phyloP scores from a whole-genome alignment of 2,888 invertebrate species.

The Drosophila dives region DNA sequence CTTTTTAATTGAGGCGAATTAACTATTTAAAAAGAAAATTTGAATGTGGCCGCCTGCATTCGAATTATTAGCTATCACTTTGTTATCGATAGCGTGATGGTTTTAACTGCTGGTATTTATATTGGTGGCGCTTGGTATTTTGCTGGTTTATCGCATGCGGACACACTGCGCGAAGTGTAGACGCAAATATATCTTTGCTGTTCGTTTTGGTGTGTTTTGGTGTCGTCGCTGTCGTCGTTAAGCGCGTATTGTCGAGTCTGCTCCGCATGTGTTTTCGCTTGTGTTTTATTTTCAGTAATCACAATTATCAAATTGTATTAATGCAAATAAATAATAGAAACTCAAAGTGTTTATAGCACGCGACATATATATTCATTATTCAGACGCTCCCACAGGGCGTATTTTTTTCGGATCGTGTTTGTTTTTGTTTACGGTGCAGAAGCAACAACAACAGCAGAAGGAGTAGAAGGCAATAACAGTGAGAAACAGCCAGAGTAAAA shows the following conservation, averaged over 20 bases:
- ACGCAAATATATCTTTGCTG: conserved; percentile 44
- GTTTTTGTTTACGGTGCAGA: conserved; percentile 34
- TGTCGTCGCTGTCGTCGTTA: conserved; percentile 50
- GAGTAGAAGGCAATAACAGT: conserved; percentile 4
- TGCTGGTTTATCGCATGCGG: conserved; percentile 3
- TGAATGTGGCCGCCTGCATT: no score
- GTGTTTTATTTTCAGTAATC: conserved; percentile 36
- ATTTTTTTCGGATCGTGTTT: conserved; percentile 39
- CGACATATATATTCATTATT: conserved; percentile 17
- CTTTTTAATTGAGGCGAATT: no score
- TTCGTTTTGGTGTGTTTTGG: conserved; percentile 41
- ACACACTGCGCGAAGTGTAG: conserved; percentile 31
- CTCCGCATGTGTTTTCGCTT: conserved; percentile 24
- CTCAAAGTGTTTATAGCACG: conserved; percentile 24
- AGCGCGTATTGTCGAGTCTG: conserved; percentile 44
- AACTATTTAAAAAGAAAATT: no score
- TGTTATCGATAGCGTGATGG: not conserved
- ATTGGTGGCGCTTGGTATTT: conserved; percentile 4
- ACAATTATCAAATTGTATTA: conserved; percentile 41
- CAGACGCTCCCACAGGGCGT: conserved; percentile 4
- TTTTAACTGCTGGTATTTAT: not conserved
- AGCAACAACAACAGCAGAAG: not conserved
- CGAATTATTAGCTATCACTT: no score
- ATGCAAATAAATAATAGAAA: conserved; percentile 27
- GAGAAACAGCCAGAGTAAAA: conserved; percentile 12